Conservation (phyloP, 2,113 vertebrate species). For the Nettapus auritus region DNA sequence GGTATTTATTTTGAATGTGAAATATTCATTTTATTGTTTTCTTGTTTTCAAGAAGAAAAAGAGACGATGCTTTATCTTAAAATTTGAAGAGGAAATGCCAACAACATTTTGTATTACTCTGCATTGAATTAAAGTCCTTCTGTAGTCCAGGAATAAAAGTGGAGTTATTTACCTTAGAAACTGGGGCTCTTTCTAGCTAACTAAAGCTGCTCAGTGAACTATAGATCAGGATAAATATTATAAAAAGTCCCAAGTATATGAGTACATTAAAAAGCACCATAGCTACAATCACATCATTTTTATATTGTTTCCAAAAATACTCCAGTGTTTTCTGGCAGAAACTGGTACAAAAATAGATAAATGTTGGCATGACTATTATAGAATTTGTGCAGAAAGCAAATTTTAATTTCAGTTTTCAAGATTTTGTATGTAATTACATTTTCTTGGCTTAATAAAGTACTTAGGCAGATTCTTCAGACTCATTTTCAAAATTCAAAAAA, state of each 20-base stretch:
- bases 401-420: background rate
- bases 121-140: background rate
- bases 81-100: constrained; percentile 38
- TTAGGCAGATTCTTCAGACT: background rate
- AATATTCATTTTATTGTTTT: constrained; percentile 24
- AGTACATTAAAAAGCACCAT: background rate
- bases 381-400: background rate
- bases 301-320: constrained; percentile 15
- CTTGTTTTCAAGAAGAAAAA: constrained; percentile 41
- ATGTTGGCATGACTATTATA: background rate
- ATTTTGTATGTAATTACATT: background rate
- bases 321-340: background rate
- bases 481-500: background rate
- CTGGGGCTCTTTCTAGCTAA: background rate
- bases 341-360: background rate
- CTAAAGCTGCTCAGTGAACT: background rate
- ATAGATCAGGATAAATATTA: background rate
- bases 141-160: background rate
- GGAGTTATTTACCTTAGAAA: constrained; percentile 10
- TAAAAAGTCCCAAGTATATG: background rate
- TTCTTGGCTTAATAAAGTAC: background rate
- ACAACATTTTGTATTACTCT: constrained; percentile 18
- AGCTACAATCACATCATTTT: background rate
- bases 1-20: constrained; percentile 31
- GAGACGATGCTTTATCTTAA: constrained; percentile 20